Conservation (phyloP, 2,888 invertebrate species). For the Cenopis cana region DNA sequence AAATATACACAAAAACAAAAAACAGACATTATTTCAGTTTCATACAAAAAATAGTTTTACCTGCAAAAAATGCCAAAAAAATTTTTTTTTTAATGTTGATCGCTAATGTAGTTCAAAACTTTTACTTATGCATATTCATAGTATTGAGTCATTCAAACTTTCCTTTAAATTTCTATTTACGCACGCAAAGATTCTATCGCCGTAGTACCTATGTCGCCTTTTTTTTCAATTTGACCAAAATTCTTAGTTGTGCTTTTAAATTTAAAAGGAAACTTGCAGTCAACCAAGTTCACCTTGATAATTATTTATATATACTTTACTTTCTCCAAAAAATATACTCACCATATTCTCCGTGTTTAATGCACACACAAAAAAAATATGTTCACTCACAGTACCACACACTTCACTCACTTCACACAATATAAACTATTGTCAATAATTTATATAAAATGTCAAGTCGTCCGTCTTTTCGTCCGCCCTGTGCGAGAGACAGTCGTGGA, state of each 20-base stretch:
- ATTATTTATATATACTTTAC: not conserved
- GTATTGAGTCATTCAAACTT: slow-evolving; percentile 31
- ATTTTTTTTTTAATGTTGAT: not conserved
- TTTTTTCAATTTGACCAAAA: not conserved
- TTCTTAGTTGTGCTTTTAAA: not conserved
- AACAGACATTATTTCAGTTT: not conserved
- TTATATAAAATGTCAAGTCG: slow-evolving; percentile 51
- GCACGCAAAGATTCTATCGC: slow-evolving; percentile 12
- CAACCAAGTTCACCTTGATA: slow-evolving; percentile 28
- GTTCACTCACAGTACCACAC: slow-evolving; percentile 52
- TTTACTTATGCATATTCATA: slow-evolving; percentile 30
- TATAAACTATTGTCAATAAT: slow-evolving; percentile 57
- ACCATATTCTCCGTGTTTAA: slow-evolving; percentile 70
- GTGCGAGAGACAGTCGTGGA: slow-evolving; percentile 77
- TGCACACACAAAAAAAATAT: slow-evolving; percentile 52
- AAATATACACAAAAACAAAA: not conserved
- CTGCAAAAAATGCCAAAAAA: not conserved
- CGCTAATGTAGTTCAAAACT: not conserved
- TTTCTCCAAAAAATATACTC: slow-evolving; percentile 51
- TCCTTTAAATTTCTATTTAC: slow-evolving; percentile 39
- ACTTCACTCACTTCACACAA: slow-evolving; percentile 56
- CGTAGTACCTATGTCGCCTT: not conserved
- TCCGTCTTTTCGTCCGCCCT: slow-evolving; percentile 77
- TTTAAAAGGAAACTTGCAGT: not conserved
- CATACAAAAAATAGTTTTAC: not conserved